Conservation (phyloP, 1,140 invertebrate species). For the Nasonia vitripennis region DNA sequence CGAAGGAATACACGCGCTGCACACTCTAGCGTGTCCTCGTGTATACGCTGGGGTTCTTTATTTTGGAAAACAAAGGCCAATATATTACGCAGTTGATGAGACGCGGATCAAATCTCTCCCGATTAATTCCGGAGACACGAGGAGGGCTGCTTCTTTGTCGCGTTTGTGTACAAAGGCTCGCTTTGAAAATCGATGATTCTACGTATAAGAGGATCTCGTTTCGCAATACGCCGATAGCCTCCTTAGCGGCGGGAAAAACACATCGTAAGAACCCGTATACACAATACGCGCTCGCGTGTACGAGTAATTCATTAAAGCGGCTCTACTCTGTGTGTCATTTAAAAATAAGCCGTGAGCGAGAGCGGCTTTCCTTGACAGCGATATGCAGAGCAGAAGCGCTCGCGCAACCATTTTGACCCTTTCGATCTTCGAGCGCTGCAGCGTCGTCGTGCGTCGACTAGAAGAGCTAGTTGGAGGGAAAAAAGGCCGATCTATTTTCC, state of each 20-base stretch:
- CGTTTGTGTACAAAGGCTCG: not conserved
- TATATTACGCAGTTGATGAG: constrained; percentile 42
- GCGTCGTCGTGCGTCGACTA: not conserved
- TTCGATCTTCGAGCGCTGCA: constrained; percentile 3
- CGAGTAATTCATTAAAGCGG: constrained; percentile 16
- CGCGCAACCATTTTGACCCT: not conserved
- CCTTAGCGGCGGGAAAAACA: not conserved
- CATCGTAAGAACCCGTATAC: constrained; percentile 12
- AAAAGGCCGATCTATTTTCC: constrained; percentile 35
- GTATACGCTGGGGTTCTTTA: constrained; percentile 5
- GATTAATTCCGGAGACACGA: not conserved
- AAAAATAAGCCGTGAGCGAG: not conserved
- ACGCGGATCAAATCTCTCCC: not conserved
- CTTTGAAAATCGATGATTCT: not conserved
- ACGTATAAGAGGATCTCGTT: not conserved
- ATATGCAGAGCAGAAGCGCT: not conserved
- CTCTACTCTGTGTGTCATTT: not conserved
- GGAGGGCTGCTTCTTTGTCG: not conserved
- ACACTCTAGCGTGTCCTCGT: not conserved
- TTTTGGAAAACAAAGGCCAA: constrained; percentile 21
- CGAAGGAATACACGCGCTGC: not conserved
- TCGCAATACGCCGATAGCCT: not conserved
- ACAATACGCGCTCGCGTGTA: not conserved
- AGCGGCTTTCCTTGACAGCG: not conserved
- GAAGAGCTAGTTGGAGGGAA: not conserved